Conservation (phyloP, 2,113 vertebrate genomes). For the Herpetotheres cachinnans region DNA sequence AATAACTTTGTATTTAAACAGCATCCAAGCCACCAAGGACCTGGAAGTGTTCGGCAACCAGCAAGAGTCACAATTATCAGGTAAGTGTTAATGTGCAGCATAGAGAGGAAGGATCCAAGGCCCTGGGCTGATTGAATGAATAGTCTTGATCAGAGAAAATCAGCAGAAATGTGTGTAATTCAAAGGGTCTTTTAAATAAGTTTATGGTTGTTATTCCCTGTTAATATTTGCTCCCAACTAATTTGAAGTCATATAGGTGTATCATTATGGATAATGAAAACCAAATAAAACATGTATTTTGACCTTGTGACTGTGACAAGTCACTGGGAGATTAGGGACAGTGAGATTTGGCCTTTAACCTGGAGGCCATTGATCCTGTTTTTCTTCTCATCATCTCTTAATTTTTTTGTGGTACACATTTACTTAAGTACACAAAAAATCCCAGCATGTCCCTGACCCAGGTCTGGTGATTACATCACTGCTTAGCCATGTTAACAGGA, state of each 20-base stretch:
- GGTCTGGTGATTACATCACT: neutral
- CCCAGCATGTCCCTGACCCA: neutral
- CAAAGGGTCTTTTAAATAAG: neutral
- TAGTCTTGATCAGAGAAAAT: neutral
- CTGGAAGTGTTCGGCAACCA: neutral
- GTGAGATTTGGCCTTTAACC: neutral
- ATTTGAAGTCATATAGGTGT: neutral
- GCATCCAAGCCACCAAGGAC: neutral
- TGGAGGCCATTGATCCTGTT: neutral
- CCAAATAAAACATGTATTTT: neutral
- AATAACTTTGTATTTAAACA: neutral
- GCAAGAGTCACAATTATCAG: neutral
- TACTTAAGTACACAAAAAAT: neutral
- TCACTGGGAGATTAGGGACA: neutral
- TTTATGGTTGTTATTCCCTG: neutral
- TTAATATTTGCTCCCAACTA: neutral
- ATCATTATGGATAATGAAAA: neutral
- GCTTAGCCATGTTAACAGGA: neutral
- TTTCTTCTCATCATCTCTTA: neutral
- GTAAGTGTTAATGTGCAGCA: neutral
- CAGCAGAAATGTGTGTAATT: neutral
- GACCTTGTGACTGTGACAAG: neutral
- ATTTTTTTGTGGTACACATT: neutral
- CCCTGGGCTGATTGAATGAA: neutral
- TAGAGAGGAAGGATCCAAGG: neutral